Evolutionary conservation across 2,797 vertebrate species (phyloP).

Genomic region (Lates japonicus): DNA sequence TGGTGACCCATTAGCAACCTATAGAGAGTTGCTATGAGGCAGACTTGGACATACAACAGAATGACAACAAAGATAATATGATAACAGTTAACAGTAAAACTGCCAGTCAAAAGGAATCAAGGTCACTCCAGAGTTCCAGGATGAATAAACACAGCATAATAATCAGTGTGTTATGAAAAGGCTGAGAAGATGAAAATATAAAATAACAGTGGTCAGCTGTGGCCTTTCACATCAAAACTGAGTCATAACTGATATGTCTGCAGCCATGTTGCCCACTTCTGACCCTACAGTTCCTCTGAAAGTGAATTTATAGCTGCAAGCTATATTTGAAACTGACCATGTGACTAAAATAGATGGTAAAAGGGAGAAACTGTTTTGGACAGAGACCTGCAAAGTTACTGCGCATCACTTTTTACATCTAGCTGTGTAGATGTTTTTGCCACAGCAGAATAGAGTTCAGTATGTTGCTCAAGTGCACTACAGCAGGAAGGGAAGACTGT

Average conservation of each 20-base stretch:
- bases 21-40: not conserved
- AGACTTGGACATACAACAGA: not conserved
- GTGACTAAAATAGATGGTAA: slow-evolving; percentile 56
- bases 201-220: not conserved
- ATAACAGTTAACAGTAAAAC: not conserved
- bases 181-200: not conserved
- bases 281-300: slow-evolving; percentile 15
- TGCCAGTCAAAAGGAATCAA: not conserved
- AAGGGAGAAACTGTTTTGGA: slow-evolving; percentile 40
- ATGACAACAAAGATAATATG: not conserved
- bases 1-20: not conserved
- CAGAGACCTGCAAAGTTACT: slow-evolving; percentile 11
- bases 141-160: not conserved
- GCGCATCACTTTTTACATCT: not conserved
- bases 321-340: slow-evolving; percentile 59
- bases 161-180: not conserved
- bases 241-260: not conserved
- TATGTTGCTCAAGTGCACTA: not conserved
- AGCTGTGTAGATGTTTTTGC: not conserved
- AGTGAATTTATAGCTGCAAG: slow-evolving; percentile 24
- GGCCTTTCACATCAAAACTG: not conserved
- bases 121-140: not conserved
- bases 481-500: not conserved
- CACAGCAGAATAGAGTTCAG: not conserved
- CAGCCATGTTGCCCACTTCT: not conserved